Base-by-base conservation (phyloP, 2,888 invertebrate species). In the Apodemia duryi region DNA sequence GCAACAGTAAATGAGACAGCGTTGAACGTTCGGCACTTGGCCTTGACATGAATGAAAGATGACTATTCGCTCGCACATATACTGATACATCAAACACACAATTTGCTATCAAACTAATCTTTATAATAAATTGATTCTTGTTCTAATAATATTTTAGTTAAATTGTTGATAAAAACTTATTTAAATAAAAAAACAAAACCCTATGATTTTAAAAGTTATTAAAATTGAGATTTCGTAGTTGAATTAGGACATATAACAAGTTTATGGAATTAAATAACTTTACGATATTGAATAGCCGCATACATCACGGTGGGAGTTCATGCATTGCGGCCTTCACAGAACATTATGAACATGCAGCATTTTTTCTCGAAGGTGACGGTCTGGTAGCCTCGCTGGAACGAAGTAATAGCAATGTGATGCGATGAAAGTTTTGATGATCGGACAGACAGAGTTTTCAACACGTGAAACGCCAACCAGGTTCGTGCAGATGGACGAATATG, bases 1-100 rank as follows among this genome's bases (percentile, higher is more conserved):
- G 93, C 94, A 92, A 93, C 92, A 93, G 87, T 93, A 85, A 92
- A 93, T 94, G 92, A 93, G 92, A 85, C 81, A 86, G 85, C 84
- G 89, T 77, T 79, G 79, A 74, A 79, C 73, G 72, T 74, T 77
- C 74, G 78, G 79, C 80, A 68, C 67, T 69, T 67, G 76, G 87
- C 87, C 86, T 84, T 82, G 72, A 72, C 69, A 70, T 75, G 74
- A 75, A 77, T 79, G 76, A 13, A 75, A 68, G 73, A 73, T 78
- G 79, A 76, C 76, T 69, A 68, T 72, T 74, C 72, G 60, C 61
- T 49, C 63, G 52, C 28, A 64, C 66, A 64, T 21, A 67, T 63
- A 62, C 43, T 66, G 64, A 64, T 28, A 69, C 70, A 72, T 63
- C 65, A 60, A 72, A 69, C 70, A 69, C 62, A 49, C 63, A 67